phyloP scores from a whole-genome alignment of 2,888 invertebrate genomes.

The Liposcelis brunnea region DNA sequence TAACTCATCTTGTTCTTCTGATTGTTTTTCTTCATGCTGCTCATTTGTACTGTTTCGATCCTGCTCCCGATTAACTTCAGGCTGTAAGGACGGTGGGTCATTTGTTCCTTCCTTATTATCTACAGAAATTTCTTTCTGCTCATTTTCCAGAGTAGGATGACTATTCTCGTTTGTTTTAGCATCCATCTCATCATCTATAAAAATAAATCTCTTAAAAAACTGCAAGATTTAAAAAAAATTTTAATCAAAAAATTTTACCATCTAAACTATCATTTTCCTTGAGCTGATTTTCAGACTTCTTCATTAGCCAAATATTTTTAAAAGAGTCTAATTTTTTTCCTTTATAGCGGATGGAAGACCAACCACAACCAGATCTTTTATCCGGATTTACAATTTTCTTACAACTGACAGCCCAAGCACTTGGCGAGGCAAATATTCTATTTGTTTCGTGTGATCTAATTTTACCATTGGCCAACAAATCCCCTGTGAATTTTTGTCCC shows the following conservation, averaged over 20 bases:
- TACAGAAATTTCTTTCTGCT: too few relatives aligned
- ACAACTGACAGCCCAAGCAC: constrained; percentile 86
- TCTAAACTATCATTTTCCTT: constrained; percentile 16
- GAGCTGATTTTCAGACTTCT: constrained; percentile 29
- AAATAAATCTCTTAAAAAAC: constrained; percentile 6
- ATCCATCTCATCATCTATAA: constrained; percentile 6
- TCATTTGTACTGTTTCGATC: too few relatives aligned
- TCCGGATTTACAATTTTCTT: constrained; percentile 81
- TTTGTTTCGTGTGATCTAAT: constrained; percentile 78
- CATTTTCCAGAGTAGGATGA: constrained; percentile 12
- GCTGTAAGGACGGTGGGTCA: too few relatives aligned
- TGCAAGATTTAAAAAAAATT: constrained; percentile 9
- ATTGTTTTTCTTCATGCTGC: too few relatives aligned
- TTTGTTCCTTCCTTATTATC: too few relatives aligned
- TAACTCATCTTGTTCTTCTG: constrained; percentile 42
- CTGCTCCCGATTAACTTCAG: too few relatives aligned
- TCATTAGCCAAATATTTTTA: constrained; percentile 69
- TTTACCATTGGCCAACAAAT: constrained; percentile 69
- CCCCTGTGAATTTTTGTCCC: constrained; percentile 79
- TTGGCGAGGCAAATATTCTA: constrained; percentile 73
- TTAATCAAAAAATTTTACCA: constrained; percentile 15
- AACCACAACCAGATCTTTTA: constrained; percentile 82
- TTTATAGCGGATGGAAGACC: constrained; percentile 70
- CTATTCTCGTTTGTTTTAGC: constrained; percentile 9
- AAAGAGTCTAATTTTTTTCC: constrained; percentile 77